Base-by-base conservation (phyloP, 1,140 invertebrate genomes). In the Proales similis region DNA sequence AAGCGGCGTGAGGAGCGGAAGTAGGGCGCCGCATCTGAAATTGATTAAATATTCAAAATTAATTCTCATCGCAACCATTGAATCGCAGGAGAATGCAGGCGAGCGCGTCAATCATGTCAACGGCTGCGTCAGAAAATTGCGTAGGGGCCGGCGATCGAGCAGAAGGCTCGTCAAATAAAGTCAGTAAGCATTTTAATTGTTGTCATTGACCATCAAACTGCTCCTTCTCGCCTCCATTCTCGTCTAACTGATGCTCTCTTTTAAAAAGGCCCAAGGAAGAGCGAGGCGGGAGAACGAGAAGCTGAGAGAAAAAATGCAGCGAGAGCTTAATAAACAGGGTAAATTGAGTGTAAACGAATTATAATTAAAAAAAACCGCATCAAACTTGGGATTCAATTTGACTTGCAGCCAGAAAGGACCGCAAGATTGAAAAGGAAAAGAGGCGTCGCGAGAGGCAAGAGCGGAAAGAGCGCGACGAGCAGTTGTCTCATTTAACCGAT, bases 151-250 rank as follows among this genome's bases (percentile, higher is more conserved):
- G n/a, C n/a, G n/a, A n/a, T n/a, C n/a, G n/a, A 36, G 14, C 9
- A 9, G 49, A 53, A 20, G n/a, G 45, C 4, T 57, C 51, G n/a
- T 17, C 36, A 30, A 19, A 22, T 20, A 57, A 57, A 57, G 51
- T 57, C 51, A 57, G 51, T 57, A 57, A 57, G 51, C 39, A 57
- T n/a, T 22, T 22, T 38, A 30, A 42, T 57, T 42, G 27, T 38
- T 42, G 14, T 4, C 17, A n/a, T 7, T 30, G 11, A 33, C 38
- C 24, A 20, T 11, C 7, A 38, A 39, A 14, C 27, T 36, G 12
- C 24, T 20, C 24, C 26, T 53, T 48, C 22, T 27, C 19, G 2
- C 36, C 9, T 29, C 2, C 17, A 48, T 29, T 48, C 30, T 4
- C 32, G n/a, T 53, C 24, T 38, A 38, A 49, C 22, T 19, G 32